Conservation (phyloP, 2,888 invertebrate species). For the Nomada fabriciana region DNA sequence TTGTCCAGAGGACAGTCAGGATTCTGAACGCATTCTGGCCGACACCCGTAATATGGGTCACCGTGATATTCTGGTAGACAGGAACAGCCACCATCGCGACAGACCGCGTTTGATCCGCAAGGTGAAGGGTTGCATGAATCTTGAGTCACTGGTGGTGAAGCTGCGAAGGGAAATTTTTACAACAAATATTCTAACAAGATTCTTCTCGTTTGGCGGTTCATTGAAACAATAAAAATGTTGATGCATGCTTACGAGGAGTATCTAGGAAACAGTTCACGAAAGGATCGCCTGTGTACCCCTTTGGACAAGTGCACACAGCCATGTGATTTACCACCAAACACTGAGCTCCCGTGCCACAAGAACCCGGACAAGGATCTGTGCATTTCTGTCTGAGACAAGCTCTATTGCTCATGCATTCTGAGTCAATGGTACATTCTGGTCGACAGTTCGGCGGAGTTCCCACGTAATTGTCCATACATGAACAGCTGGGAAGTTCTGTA, state of each 20-base stretch:
- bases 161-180: constrained; percentile 11
- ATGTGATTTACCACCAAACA: constrained; percentile 85
- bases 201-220: neutral
- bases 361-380: constrained; percentile 85
- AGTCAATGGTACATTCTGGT: constrained; percentile 84
- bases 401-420: constrained; percentile 84
- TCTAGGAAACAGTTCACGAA: constrained; percentile 82
- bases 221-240: neutral
- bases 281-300: constrained; percentile 85
- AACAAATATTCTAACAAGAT: neutral
- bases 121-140: constrained; percentile 89
- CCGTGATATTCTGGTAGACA: constrained; percentile 82
- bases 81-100: constrained; percentile 83
- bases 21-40: constrained; percentile 92
- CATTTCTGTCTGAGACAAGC: constrained; percentile 86
- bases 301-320: constrained; percentile 85
- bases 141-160: constrained; percentile 66
- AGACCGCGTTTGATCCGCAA: constrained; percentile 91
- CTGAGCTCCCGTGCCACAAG: constrained; percentile 84
- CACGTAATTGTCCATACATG: constrained; percentile 84
- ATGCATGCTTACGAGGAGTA: constrained; percentile 86
- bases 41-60: constrained; percentile 87
- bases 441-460: constrained; percentile 84
- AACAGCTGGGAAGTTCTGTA: constrained; percentile 89
- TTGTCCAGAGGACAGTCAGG: constrained; percentile 90